Evolutionary conservation across 2,113 vertebrate genomes (phyloP), one percentile per base, ranked within the genome.

Genomic region (Bufo bufo): DNA sequence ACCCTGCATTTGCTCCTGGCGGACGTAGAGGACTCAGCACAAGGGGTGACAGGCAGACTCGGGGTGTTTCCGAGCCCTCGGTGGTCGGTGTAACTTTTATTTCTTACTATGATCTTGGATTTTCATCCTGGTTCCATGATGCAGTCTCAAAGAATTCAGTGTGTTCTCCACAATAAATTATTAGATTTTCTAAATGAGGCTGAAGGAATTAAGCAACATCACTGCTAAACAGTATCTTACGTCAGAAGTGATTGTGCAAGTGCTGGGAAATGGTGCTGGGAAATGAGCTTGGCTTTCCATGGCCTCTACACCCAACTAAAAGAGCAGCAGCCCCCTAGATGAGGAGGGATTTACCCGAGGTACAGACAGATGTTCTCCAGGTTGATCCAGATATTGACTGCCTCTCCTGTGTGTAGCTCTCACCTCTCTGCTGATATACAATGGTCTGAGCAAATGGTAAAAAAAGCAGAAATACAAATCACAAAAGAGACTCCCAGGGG

Each of bases 201-300:
- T 58, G 10, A 58, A 58, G 56, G 56, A 81, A 45, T 81, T 81
- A 81, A 17, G 23, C 7, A 59, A 81, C 78, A 23, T 43, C n/a
- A 59, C 61, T 81, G 0, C 23, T 81, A 59, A 61, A 61, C 59
- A 6, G 45, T 16, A 58, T 58, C 23, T 16, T 33, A 79, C 54
- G 78, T 59, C 78, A 81, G 56, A 59, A 81, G 33, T 43, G 56
- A 23, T 20, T 58, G 8, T 12, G 56, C 56, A 58, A 58, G 56
- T 58, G 56, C 56, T 58, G 56, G 56, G 56, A 58, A 58, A 58
- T 58, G 56, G 56, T 58, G 56, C 56, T n/a, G n/a, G 16, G 78
- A 61, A 16, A 58, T 58, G 56, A 81, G 50, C 78, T 8, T 45
- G 78, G 78, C 13, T 20, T 59, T 81, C 78, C 78, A 54, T 58